Percentiles rank a stretch among this genome's conserved stretches.
Conservation (phyloP, 2,113 vertebrate species). For the Panthera tigris region DNA sequence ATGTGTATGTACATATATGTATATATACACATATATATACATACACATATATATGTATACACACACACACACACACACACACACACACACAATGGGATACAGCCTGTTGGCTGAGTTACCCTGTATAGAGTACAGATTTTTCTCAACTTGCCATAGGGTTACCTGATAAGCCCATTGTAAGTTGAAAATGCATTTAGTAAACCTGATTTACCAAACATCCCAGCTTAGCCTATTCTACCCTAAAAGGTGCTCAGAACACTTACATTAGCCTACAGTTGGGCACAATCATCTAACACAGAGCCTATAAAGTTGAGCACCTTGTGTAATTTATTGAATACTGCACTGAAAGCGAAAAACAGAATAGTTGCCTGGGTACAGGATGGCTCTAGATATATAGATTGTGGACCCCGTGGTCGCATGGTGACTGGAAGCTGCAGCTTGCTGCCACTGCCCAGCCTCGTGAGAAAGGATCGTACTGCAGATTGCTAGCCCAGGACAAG, state of each 20-base stretch:
- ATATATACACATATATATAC: too few species aligned
- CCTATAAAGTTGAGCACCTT: not conserved
- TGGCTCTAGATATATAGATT: not conserved
- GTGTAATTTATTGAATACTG: not conserved
- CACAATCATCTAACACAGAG: not conserved
- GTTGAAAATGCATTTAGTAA: not conserved
- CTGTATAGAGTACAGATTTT: not conserved
- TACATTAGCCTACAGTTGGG: not conserved
- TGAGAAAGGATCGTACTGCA: not conserved
- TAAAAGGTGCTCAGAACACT: not conserved
- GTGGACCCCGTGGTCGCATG: not conserved
- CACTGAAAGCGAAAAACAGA: not conserved
- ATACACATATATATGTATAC: too few species aligned
- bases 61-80: too few species aligned
- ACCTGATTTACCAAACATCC: too few species aligned
- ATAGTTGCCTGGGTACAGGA: not conserved
- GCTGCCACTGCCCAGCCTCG: not conserved
- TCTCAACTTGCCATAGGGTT: not conserved
- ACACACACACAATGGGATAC: not conserved
- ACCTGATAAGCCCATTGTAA: not conserved
- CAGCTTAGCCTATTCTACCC: too few species aligned
- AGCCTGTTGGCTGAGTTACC: not conserved
- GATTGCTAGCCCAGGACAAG: not conserved
- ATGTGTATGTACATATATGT: too few species aligned
- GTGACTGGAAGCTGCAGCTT: not conserved